Conservation (phyloP, 2,888 invertebrate genomes). For the Conchocele bisecta region DNA sequence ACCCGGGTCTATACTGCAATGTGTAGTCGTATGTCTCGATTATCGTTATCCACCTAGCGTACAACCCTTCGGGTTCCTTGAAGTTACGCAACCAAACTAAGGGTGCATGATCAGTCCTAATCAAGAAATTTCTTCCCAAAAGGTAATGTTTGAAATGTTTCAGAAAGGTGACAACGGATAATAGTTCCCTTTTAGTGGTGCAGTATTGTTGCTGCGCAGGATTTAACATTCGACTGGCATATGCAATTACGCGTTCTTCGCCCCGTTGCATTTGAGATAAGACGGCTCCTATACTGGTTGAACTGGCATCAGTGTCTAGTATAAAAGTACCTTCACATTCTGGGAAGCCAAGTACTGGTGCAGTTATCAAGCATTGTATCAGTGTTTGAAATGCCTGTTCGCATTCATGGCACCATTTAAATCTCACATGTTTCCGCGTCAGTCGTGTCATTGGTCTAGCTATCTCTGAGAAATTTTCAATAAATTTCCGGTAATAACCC, state of each 20-base stretch:
- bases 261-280: constrained; percentile 54
- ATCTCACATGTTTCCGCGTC: constrained; percentile 16
- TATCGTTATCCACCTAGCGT: constrained; percentile 45
- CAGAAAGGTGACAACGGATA: constrained; percentile 56
- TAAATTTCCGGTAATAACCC: constrained; percentile 22
- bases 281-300: constrained; percentile 53
- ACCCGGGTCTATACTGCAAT: constrained; percentile 37
- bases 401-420: constrained; percentile 27
- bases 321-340: constrained; percentile 28
- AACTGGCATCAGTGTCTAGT: constrained; percentile 57
- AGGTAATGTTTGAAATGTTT: constrained; percentile 58
- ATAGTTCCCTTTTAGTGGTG: constrained; percentile 44
- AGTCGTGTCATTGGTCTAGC: constrained; percentile 18
- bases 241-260: constrained; percentile 55
- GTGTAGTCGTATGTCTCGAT: constrained; percentile 39
- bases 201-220: constrained; percentile 42
- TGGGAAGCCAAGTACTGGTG: constrained; percentile 26
- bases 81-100: constrained; percentile 54
- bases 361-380: neutral
- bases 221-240: constrained; percentile 42
- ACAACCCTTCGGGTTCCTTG: constrained; percentile 46
- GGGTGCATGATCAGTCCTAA: constrained; percentile 61
- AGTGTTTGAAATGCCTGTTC: constrained; percentile 28
- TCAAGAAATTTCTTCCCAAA: constrained; percentile 42
- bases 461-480: constrained; percentile 10